Base-by-base conservation (phyloP, 2,888 invertebrate species). In the Icerya purchasi region DNA sequence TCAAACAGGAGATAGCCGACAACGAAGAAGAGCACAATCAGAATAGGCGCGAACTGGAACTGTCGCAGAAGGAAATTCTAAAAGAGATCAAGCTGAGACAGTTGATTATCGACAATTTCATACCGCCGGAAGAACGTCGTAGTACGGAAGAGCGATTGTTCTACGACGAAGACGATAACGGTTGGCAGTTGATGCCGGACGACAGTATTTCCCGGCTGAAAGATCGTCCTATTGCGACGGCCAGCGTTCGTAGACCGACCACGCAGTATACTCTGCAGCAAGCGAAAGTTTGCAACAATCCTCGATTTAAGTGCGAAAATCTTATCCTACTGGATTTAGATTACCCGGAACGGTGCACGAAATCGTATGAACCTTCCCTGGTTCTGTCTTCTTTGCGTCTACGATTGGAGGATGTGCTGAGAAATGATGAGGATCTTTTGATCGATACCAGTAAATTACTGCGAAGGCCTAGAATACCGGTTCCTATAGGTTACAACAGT, bases 41-140 rank as follows among this genome's bases (percentile, higher is more conserved):
- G 62, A 94, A 97, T 71, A 76, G 96, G 59, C 83, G 93, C 67
- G 94, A 96, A 68, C 76, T 90, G 64, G 94, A 96, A 73, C 84
- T 85, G 72, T 83, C 85, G 1, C 87, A 91, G 72, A 88, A 92
- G 68, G 91, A 93, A 69, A 79, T 94, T 61, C 84, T 90, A 63
- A 84, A 83, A 72, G 93, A 93, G 70, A 76, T 96, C 64, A 87
- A 94, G 69, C 79, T 94, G 61, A 86, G 89, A 72, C 84, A 83
- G 69, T 76, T 91, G 49, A 82, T 90, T 57, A 86, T 91, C 64
- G 90, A 91, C 69, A 88, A 88, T 72, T 92, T 92, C 73, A 85
- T 92, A 68, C 90, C 90, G 8, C 78, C 79, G 1, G 86, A 86
- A 68, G 86, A 87, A 61, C 83, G 84, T 68, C 78, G 79, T 53